Conservation (phyloP, 2,113 vertebrate species). For the Laticauda laticaudata region DNA sequence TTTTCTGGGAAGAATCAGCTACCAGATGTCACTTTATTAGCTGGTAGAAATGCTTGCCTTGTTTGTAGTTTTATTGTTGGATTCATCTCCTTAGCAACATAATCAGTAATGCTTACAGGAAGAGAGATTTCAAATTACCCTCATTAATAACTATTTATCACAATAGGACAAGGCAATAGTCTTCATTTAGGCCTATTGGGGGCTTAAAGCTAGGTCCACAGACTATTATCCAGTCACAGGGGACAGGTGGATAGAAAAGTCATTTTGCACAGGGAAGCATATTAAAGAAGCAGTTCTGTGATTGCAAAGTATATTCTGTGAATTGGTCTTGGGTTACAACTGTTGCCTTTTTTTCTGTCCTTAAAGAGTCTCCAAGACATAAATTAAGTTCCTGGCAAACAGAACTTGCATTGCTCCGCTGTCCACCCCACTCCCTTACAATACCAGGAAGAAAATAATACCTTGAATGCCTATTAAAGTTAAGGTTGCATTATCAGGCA, state of each 20-base stretch:
- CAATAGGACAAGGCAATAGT: background rate
- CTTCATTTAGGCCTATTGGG: background rate
- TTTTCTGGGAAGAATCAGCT: conserved; percentile 1
- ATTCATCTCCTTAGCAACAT: background rate
- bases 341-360: background rate
- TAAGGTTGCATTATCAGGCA: background rate
- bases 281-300: background rate
- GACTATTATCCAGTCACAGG: background rate
- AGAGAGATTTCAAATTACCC: background rate
- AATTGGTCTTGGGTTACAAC: background rate
- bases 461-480: background rate
- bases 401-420: background rate
- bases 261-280: background rate
- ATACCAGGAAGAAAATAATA: background rate
- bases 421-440: background rate
- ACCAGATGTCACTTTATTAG: background rate
- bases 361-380: background rate
- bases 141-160: background rate
- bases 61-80: background rate
- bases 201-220: background rate
- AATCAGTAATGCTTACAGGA: background rate
- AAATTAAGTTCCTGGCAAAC: background rate
- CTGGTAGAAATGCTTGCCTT: background rate
- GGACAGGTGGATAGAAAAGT: background rate
- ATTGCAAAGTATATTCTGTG: background rate